Conservation (phyloP, 2,888 invertebrate species). For the Anodontia alba region DNA sequence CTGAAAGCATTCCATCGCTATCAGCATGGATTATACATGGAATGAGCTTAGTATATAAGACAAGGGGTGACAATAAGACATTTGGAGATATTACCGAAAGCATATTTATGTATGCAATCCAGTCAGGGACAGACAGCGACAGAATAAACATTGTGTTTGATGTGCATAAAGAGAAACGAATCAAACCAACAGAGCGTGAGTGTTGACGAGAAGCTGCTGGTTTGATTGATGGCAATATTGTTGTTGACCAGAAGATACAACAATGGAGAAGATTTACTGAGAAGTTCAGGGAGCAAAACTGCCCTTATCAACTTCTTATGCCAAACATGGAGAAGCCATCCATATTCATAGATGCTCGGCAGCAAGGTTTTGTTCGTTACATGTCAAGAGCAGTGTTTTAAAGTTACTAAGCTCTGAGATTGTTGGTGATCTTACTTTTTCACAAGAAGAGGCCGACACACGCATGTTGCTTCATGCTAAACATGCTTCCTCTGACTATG, state of each 20-base stretch:
- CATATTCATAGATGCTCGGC: no score
- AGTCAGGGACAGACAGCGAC: conserved; percentile 16
- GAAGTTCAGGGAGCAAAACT: no score
- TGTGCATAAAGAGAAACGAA: conserved; percentile 44
- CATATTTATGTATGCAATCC: conserved; percentile 23
- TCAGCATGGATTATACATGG: conserved; percentile 40
- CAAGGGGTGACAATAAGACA: conserved; percentile 29
- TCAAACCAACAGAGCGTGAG: conserved; percentile 50
- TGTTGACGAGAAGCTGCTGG: background rate
- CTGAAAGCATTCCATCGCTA: conserved; percentile 27
- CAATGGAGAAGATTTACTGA: no score
- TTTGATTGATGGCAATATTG: background rate
- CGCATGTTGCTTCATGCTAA: no score
- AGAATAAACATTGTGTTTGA: conserved; percentile 57
- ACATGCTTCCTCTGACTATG: no score
- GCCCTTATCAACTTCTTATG: no score
- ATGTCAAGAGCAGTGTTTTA: no score
- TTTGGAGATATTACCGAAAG: conserved; percentile 17
- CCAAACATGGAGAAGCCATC: no score
- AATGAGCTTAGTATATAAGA: conserved; percentile 35
- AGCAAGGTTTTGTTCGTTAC: no score
- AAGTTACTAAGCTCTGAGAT: no score
- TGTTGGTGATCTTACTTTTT: no score
- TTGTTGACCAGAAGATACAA: background rate
- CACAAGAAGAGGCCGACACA: no score